Percentiles rank a stretch among this genome's conserved stretches.
Conservation (phyloP, 2,888 invertebrate genomes). For the Pyrrhosoma nymphula region DNA sequence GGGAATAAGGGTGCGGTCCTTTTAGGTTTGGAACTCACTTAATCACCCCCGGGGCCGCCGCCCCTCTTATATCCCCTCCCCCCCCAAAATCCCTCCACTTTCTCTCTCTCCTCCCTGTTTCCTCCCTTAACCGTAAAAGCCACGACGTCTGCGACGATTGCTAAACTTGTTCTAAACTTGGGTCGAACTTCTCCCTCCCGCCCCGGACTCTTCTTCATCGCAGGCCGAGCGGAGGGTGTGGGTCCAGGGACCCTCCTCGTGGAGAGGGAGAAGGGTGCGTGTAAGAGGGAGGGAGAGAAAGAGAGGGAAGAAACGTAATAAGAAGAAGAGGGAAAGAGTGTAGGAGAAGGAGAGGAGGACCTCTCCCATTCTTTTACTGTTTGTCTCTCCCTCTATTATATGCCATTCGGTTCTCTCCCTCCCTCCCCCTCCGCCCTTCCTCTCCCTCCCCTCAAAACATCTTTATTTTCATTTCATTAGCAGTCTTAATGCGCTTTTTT, state of each 20-base stretch:
- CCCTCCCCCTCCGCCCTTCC: neutral
- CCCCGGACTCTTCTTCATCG: neutral
- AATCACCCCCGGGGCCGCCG: conserved; percentile 31
- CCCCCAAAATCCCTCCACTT: neutral
- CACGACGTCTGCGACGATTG: conserved; percentile 62
- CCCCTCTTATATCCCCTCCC: neutral
- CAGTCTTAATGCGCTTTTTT: conserved; percentile 44
- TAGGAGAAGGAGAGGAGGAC: neutral
- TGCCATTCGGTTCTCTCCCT: too few species aligned
- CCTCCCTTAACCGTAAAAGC: conserved; percentile 28
- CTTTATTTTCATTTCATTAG: conserved; percentile 66
- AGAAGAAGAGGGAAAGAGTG: neutral
- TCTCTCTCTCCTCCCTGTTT: neutral
- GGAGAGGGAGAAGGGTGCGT: too few species aligned
- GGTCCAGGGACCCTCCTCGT: too few species aligned
- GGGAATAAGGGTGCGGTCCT: conserved; percentile 42
- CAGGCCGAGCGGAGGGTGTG: neutral
- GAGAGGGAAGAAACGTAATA: too few species aligned
- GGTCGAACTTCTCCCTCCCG: conserved; percentile 5
- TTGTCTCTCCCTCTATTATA: too few species aligned
- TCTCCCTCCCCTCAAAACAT: neutral
- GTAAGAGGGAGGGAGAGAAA: neutral
- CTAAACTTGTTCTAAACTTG: conserved; percentile 66
- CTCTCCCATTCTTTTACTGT: neutral
- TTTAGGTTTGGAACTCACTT: conserved; percentile 51